Percentiles rank a stretch among this genome's conserved stretches.
Conservation (phyloP, 2,888 invertebrate species). For the Parapristionchus giblindavisi region DNA sequence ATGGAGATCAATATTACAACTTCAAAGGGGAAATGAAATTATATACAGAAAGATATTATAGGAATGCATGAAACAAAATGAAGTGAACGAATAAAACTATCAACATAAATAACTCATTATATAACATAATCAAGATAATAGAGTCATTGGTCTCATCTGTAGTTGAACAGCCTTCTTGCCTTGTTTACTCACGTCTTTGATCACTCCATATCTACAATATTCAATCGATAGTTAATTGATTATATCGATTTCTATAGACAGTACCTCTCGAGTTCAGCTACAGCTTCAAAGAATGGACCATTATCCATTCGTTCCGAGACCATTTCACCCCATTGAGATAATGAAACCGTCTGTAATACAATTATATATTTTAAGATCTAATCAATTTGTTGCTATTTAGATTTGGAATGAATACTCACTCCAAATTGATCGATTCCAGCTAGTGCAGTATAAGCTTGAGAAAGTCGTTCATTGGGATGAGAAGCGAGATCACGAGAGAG, state of each 20-base stretch:
- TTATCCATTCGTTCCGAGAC: constrained; percentile 13
- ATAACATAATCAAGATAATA: neutral
- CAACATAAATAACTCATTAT: neutral
- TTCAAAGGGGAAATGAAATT: no score
- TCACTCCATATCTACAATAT: constrained; percentile 6
- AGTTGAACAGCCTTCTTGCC: constrained; percentile 24
- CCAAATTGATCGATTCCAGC: constrained; percentile 33
- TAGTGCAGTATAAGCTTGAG: constrained; percentile 9
- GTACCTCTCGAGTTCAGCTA: constrained; percentile 42
- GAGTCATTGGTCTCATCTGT: constrained; percentile 12
- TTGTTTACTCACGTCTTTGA: constrained; percentile 17
- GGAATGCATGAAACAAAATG: neutral
- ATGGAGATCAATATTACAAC: no score
- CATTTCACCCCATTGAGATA: constrained; percentile 12
- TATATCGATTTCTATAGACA: constrained; percentile 11
- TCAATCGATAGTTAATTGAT: neutral
- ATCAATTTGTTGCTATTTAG: no score
- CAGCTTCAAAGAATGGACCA: constrained; percentile 39
- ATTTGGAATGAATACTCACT: no score
- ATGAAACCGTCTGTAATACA: constrained; percentile 23
- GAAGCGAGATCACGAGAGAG: neutral
- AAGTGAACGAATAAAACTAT: neutral
- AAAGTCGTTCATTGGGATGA: neutral
- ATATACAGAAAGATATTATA: neutral
- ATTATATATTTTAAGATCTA: neutral